These are phyloP conservation scores for Parotocinclus haroldoi DNA, from an alignment of 2,797 vertebrate genomes.

Conservation along the genomic window DNA sequence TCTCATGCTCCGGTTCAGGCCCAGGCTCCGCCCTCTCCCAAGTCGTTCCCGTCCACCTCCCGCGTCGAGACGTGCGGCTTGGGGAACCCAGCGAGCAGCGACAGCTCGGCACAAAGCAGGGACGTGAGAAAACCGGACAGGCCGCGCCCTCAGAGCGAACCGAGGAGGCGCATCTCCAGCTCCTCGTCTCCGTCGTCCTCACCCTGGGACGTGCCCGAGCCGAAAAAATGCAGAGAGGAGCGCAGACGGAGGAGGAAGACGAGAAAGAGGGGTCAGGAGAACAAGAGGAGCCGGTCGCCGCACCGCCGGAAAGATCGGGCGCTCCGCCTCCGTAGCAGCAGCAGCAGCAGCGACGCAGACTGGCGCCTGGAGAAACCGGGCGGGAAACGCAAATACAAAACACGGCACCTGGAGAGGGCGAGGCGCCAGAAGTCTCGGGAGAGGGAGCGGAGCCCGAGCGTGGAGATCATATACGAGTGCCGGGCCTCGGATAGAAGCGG, in stretches of 20 bases:
- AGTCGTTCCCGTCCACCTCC: constrained; percentile 67
- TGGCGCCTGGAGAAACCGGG: constrained; percentile 71
- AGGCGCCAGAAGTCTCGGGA: constrained; percentile 57
- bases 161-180: background rate
- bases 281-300: constrained; percentile 54
- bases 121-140: background rate
- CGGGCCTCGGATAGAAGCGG: constrained; percentile 55
- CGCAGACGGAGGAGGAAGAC: constrained; percentile 58
- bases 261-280: constrained; percentile 53
- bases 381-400: constrained; percentile 95
- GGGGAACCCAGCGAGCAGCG: background rate
- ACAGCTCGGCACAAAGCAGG: constrained; percentile 9
- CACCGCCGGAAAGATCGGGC: constrained; percentile 39
- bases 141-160: background rate
- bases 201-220: constrained; percentile 9
- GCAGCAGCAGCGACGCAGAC: constrained; percentile 56
- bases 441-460: constrained; percentile 75
- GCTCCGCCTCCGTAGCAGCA: constrained; percentile 38
- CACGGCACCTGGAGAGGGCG: constrained; percentile 80
- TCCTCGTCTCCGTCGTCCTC: background rate
- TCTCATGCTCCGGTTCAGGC: background rate
- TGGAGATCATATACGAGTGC: constrained; percentile 79
- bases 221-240: background rate
- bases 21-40: background rate
- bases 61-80: constrained; percentile 49